Evolutionary conservation across 1,140 invertebrate genomes (phyloP).

Genomic region (Musca domestica): DNA sequence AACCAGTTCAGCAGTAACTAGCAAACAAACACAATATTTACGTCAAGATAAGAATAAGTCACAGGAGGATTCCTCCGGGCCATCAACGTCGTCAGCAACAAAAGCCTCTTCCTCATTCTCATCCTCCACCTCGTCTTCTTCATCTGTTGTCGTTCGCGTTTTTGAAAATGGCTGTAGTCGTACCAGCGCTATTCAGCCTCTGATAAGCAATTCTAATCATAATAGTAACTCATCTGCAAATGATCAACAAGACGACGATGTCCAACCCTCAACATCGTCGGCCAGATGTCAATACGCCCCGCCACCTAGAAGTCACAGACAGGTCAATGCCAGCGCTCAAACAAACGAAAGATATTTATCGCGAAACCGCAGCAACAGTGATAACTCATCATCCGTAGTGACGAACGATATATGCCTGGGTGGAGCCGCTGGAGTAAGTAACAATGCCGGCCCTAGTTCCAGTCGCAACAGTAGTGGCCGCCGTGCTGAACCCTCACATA

Average conservation of each 20-base stretch:
- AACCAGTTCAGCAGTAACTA: conserved; percentile 6
- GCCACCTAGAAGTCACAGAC: conserved; percentile 29
- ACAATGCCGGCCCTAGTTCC: neutral
- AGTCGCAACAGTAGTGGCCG: neutral
- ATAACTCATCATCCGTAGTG: neutral
- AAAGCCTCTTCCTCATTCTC: neutral
- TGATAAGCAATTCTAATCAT: conserved; percentile 16
- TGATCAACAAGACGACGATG: conserved; percentile 24
- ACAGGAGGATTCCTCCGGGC: neutral
- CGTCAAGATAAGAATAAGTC: neutral
- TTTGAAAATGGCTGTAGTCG: conserved; percentile 45
- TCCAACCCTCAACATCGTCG: conserved; percentile 42
- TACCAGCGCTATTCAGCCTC: conserved; percentile 31
- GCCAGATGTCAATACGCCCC: conserved; percentile 45
- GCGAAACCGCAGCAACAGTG: conserved; percentile 18
- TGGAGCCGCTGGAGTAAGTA: neutral
- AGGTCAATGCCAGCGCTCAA: conserved; percentile 48
- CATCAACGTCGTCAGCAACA: conserved; percentile 9
- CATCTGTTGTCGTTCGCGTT: conserved; percentile 30
- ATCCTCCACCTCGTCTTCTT: conserved; percentile 28
- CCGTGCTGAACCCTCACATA: neutral
- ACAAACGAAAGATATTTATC: conserved; percentile 43
- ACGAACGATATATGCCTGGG: neutral
- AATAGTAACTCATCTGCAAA: conserved; percentile 22
- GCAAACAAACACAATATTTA: conserved; percentile 2